Evolutionary conservation across 2,113 vertebrate species (phyloP).

Genomic region (Pelmatolapia mariae): DNA sequence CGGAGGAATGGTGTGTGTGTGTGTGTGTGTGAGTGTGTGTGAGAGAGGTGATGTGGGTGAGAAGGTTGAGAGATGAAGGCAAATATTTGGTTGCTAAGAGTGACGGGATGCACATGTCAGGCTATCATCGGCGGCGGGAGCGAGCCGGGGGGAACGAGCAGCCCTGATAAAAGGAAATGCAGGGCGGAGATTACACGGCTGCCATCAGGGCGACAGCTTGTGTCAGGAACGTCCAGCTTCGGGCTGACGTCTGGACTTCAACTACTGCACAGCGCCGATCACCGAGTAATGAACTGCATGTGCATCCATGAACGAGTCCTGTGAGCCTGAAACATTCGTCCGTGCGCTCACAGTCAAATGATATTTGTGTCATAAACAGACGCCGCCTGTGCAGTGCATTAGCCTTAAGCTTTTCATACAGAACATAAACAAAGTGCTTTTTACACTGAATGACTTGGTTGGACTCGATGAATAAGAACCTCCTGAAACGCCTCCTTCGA

Average conservation of each 20-base stretch:
- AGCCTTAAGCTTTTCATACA: neutral
- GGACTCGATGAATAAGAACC: neutral
- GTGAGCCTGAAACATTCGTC: neutral
- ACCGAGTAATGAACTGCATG: neutral
- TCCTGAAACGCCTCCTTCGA: neutral
- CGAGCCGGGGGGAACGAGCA: neutral
- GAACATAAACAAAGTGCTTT: neutral
- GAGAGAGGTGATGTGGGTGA: neutral
- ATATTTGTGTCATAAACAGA: neutral
- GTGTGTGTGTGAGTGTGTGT: neutral
- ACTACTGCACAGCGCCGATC: fast-evolving
- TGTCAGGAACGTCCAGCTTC: neutral
- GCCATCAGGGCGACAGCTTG: neutral
- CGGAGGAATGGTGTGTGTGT: neutral
- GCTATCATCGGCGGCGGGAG: neutral
- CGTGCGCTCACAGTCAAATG: neutral
- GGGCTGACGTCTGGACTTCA: fast-evolving
- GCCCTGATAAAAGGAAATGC: neutral
- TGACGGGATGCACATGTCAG: slow-evolving; percentile 13
- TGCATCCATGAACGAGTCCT: neutral
- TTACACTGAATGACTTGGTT: neutral
- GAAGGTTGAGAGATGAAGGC: neutral
- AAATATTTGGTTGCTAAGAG: slow-evolving; percentile 26
- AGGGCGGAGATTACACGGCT: neutral
- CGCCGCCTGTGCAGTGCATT: neutral